Evolutionary conservation across 1,140 invertebrate genomes (phyloP).

Genomic region (Drosophila arawakana): DNA sequence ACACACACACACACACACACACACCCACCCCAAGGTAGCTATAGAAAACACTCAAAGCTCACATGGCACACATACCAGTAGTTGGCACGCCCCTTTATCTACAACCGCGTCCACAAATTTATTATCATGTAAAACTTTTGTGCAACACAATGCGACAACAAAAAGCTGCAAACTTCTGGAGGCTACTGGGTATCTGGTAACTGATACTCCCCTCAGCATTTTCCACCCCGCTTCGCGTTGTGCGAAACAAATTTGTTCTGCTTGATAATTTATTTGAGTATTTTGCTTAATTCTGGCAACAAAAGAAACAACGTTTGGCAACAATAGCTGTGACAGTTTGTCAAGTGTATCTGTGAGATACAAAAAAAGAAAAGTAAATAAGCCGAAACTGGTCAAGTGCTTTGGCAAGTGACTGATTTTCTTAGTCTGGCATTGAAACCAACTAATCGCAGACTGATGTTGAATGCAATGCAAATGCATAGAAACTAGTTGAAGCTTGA

Average conservation of each 20-base stretch:
- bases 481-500: background rate
- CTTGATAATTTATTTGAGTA: conserved; percentile 82
- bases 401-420: background rate
- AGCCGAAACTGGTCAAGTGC: conserved; percentile 49
- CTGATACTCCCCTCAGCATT: conserved; percentile 9
- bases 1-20: conserved; percentile 1
- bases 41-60: background rate
- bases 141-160: conserved; percentile 73
- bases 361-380: background rate
- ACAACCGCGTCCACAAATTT: conserved; percentile 49
- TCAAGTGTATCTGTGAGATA: conserved; percentile 53
- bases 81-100: conserved; percentile 15
- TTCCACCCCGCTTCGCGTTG: background rate
- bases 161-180: conserved; percentile 47
- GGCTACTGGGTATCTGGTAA: conserved; percentile 70
- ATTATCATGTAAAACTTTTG: conserved; percentile 79
- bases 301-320: conserved; percentile 61
- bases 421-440: conserved; percentile 51
- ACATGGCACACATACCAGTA: conserved; percentile 53
- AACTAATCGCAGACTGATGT: conserved; percentile 49
- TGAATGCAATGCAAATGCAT: background rate
- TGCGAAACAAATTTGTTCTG: conserved; percentile 61
- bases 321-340: conserved; percentile 29
- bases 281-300: conserved; percentile 72
- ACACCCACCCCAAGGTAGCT: background rate